Percentiles rank a stretch among this genome's conserved stretches.
phyloP scores from a whole-genome alignment of 2,797 vertebrate species.

The Micromesistius poutassou region DNA sequence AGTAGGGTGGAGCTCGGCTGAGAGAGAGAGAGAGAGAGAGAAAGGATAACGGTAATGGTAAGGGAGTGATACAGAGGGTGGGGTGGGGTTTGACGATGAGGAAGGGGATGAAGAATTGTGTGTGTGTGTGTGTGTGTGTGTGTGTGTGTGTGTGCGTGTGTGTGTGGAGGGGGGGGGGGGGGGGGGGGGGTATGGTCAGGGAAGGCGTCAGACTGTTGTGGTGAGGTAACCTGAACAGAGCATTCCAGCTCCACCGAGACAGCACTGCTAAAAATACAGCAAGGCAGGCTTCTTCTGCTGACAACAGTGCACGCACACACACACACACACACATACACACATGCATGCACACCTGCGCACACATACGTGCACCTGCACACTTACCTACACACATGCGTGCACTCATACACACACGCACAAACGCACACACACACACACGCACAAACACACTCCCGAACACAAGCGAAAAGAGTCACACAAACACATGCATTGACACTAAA shows the following conservation, averaged over 20 bases:
- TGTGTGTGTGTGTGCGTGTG: constrained; percentile 2
- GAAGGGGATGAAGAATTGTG: constrained; percentile 13
- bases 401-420: background rate
- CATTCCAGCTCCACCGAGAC: constrained; percentile 46
- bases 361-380: background rate
- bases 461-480: background rate
- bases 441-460: background rate
- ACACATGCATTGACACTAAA: background rate
- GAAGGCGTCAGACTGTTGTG: constrained; percentile 73
- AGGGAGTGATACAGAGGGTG: constrained; percentile 35
- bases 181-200: constrained; percentile 10
- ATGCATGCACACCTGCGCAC: constrained; percentile 48
- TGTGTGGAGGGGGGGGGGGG: background rate
- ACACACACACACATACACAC: constrained; percentile 26
- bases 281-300: constrained; percentile 69
- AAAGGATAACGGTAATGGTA: background rate
- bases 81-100: constrained; percentile 27
- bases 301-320: constrained; percentile 43
- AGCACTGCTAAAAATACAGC: constrained; percentile 17
- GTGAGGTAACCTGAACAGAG: constrained; percentile 73
- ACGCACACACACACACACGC: background rate
- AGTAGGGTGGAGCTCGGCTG: too few relatives aligned
- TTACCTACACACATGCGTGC: background rate
- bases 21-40: background rate
- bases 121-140: constrained; percentile 7